phyloP scores from a whole-genome alignment of 2,113 vertebrate species.

The Phainopepla nitens region DNA sequence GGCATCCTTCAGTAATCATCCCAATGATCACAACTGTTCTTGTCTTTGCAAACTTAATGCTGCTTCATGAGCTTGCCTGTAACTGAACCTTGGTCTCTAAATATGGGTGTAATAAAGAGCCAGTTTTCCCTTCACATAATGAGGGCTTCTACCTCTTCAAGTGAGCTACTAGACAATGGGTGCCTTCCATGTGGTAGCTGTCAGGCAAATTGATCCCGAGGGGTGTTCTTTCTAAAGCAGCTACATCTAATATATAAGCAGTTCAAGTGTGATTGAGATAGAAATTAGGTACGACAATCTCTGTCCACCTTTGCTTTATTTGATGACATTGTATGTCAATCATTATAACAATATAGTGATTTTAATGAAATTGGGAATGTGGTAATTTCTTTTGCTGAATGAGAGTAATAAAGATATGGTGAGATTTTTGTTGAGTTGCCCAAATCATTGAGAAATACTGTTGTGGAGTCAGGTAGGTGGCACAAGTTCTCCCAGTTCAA shows the following conservation, averaged over 20 bases:
- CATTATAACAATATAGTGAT: not conserved
- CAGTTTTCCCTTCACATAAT: not conserved
- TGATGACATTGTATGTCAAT: not conserved
- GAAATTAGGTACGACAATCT: not conserved
- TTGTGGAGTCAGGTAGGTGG: not conserved
- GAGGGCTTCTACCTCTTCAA: not conserved
- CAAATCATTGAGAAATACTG: not conserved
- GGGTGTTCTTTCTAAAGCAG: not conserved
- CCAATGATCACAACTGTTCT: not conserved
- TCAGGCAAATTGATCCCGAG: not conserved
- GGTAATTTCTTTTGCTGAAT: not conserved
- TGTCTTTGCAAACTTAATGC: not conserved
- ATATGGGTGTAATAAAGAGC: not conserved
- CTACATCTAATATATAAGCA: not conserved
- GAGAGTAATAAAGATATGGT: not conserved
- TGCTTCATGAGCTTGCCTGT: not conserved
- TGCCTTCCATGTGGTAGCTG: not conserved
- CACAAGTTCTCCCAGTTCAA: not conserved
- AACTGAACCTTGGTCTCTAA: not conserved
- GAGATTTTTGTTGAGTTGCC: not conserved
- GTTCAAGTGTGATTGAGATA: not conserved
- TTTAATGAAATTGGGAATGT: not conserved
- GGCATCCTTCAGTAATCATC: not conserved
- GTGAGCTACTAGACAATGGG: not conserved
- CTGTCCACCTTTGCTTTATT: conserved; percentile 14